Evolutionary conservation across 53 echinoderm and acorn worm genomes (phyloP), one percentile per base, ranked within the genome.

Genomic region (Mesocentrotus franciscanus): DNA sequence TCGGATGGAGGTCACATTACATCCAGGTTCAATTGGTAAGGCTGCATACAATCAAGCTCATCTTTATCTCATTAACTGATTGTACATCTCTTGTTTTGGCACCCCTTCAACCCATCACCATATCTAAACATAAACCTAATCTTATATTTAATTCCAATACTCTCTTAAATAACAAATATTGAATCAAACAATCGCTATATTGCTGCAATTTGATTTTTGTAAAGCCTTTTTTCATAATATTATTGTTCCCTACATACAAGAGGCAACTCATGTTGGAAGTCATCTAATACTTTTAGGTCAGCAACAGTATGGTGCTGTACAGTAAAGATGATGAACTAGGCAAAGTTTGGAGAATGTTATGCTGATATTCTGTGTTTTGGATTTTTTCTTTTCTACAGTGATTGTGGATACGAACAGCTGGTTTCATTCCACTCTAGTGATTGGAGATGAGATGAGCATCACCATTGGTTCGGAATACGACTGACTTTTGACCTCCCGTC

Each of bases 401-500:
- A 97, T 99, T 55, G 91, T 99, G 66, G 97, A 99, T 95, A 99
- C 99, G 89, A 97, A 99, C 96, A 94, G 95, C 72, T 99, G 99
- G 99, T 99, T 97, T 93, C 99, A 99, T 92, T 90, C 94, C 87
- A 99, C 99, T 10, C 61, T 95, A 16, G 97, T 99, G 56, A 96
- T 98, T 3, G 97, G 97, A 12, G 96, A 96, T 58, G 99, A 99
- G 72, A 96, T 99, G 92, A 99, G 99, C 90, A 98, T 99, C 78
- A 97, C 98, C 57, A 99, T 99, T 60, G 99, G 99, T 75, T 99
- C 99, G 4, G 99, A 99, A 90, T 99, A 97, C 87, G 99, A 99
- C 96, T 99, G 92, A 83, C 30, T 56, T 92, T 61, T 42, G 20
- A 35, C 81, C 81, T 81, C 36, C 20, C 18, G 14, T 72, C 39